Conservation (phyloP, 2,888 invertebrate species). For the Tuta absoluta region DNA sequence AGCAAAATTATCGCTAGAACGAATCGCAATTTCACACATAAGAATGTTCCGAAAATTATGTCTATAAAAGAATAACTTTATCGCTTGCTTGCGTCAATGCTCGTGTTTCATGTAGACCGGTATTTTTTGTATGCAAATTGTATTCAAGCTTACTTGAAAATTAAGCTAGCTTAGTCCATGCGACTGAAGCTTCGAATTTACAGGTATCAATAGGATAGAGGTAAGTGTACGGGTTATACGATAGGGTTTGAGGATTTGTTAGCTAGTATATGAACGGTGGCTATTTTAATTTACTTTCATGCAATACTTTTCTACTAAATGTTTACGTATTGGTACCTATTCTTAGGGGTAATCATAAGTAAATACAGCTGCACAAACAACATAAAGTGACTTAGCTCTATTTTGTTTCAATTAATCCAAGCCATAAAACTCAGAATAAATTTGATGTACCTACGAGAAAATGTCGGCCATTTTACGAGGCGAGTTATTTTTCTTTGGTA, state of each 20-base stretch:
- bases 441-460: constrained; percentile 10
- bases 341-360: neutral
- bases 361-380: neutral
- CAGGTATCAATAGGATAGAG: neutral
- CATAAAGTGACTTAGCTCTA: neutral
- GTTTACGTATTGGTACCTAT: too few relatives aligned
- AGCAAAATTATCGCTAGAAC: constrained; percentile 30
- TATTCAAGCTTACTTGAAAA: neutral
- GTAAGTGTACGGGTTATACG: too few relatives aligned
- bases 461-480: neutral
- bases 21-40: constrained; percentile 39
- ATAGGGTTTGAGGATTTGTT: too few relatives aligned
- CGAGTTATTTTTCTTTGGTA: constrained; percentile 10
- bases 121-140: constrained; percentile 15
- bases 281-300: too few relatives aligned
- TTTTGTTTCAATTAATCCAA: neutral
- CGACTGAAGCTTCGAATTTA: neutral
- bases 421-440: neutral
- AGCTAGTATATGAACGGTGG: too few relatives aligned
- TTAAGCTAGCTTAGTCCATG: neutral
- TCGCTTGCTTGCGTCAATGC: constrained; percentile 48
- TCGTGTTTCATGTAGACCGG: constrained; percentile 36
- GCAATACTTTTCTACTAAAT: too few relatives aligned
- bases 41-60: constrained; percentile 43
- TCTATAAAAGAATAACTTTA: constrained; percentile 36